A percentile compares a stretch with the other conserved stretches of the same genome.
Conservation (phyloP, 37 sponge, comb jelly and placozoan genomes). For the Oopsacas minuta region DNA sequence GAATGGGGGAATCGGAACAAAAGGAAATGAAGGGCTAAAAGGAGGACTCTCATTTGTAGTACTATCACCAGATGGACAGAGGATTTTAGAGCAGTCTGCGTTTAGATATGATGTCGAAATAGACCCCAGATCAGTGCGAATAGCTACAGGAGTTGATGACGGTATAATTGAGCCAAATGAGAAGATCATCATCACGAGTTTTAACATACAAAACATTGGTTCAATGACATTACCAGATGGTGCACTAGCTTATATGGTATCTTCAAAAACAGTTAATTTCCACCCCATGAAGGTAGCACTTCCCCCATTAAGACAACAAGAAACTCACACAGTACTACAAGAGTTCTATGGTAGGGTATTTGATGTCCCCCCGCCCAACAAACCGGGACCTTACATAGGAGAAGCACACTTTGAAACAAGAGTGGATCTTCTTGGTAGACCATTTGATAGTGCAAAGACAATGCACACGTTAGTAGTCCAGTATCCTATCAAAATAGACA, state of each 20-base stretch:
- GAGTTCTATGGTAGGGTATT: constrained; percentile 59
- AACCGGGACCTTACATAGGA: constrained; percentile 54
- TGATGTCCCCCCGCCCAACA: constrained; percentile 67
- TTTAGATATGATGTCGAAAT: constrained; percentile 49
- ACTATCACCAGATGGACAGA: constrained; percentile 24
- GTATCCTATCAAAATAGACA: constrained; percentile 55
- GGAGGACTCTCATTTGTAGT: constrained; percentile 52
- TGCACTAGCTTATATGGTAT: constrained; percentile 30
- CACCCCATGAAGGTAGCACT: constrained; percentile 39
- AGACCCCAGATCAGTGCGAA: not conserved
- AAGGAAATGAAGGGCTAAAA: constrained; percentile 32
- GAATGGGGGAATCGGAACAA: constrained; percentile 21
- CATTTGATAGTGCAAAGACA: constrained; percentile 46
- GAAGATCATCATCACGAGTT: constrained; percentile 35
- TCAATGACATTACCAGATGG: constrained; percentile 50
- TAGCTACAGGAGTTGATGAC: constrained; percentile 56
- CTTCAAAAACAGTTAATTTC: constrained; percentile 48
- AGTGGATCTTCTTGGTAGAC: constrained; percentile 44
- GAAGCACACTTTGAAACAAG: constrained; percentile 45
- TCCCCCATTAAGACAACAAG: constrained; percentile 30
- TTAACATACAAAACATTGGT: constrained; percentile 37
- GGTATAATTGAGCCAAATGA: constrained; percentile 77
- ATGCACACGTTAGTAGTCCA: constrained; percentile 48
- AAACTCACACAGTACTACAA: constrained; percentile 33
- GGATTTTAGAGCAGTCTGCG: constrained; percentile 32